These are phyloP conservation scores for Caenorhabditis wallacei DNA, from an alignment of 2,888 invertebrate species.

Conservation along the genomic window DNA sequence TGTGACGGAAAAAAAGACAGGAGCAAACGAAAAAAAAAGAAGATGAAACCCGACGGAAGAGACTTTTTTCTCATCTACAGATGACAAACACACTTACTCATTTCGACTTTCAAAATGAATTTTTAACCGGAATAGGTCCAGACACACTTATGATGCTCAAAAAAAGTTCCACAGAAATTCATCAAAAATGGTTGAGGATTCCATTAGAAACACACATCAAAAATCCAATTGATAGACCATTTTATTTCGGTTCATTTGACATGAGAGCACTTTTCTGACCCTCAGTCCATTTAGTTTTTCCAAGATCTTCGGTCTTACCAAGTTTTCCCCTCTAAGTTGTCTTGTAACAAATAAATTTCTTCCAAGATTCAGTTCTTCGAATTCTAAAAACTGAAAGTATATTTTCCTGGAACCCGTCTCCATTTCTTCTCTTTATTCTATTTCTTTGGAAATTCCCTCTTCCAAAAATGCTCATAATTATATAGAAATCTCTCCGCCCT, in stretches of 20 bases:
- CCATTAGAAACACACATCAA: constrained; percentile 1
- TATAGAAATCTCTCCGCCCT: constrained; percentile 16
- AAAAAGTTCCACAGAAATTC: no score
- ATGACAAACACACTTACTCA: constrained; percentile 12
- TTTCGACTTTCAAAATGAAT: constrained; percentile 13
- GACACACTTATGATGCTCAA: no score
- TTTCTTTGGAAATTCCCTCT: neutral
- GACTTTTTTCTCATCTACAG: constrained; percentile 13
- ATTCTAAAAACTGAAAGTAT: no score
- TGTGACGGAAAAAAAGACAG: neutral
- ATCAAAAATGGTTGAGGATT: no score
- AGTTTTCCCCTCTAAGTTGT: neutral
- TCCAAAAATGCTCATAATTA: constrained; percentile 12
- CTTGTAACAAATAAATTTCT: no score
- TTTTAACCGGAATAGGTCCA: neutral
- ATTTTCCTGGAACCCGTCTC: neutral
- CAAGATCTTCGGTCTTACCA: constrained; percentile 3
- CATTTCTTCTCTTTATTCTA: neutral
- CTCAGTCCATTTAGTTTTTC: neutral
- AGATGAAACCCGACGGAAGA: constrained; percentile 1
- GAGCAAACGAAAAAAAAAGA: constrained; percentile 9
- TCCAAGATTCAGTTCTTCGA: no score
- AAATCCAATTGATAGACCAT: constrained; percentile 17
- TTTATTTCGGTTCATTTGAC: constrained; percentile 11
- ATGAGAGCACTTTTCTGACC: neutral